A percentile compares a stretch with the other conserved stretches of the same genome.
phyloP scores from a whole-genome alignment of 2,797 vertebrate genomes.

The Cossypha caffra region DNA sequence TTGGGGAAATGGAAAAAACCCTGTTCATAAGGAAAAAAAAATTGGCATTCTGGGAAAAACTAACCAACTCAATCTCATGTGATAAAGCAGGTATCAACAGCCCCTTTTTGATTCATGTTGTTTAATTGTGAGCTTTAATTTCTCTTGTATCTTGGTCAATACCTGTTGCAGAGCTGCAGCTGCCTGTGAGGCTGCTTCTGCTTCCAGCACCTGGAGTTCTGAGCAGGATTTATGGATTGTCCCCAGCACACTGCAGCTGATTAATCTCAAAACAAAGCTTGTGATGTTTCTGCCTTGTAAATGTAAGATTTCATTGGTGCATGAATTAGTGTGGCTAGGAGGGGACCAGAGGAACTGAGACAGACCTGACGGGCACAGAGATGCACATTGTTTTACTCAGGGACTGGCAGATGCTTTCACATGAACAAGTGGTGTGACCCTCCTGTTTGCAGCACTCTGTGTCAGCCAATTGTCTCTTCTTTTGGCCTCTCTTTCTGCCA shows the following conservation, averaged over 20 bases:
- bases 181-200: background rate
- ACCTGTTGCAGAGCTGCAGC: background rate
- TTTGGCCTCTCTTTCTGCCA: background rate
- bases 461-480: background rate
- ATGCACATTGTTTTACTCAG: background rate
- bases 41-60: background rate
- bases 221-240: background rate
- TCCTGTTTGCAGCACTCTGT: background rate
- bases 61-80: accelerated
- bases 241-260: background rate
- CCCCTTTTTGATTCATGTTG: accelerated
- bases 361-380: background rate
- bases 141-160: accelerated
- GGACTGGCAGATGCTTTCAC: background rate
- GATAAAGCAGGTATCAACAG: background rate
- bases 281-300: background rate
- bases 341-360: background rate
- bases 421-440: background rate
- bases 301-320: background rate
- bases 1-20: background rate
- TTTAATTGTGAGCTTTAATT: background rate
- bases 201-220: background rate
- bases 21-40: background rate
- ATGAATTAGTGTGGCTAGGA: background rate
- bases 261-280: background rate